Conservation (phyloP, 2,888 invertebrate species). For the Parnassius orleans region DNA sequence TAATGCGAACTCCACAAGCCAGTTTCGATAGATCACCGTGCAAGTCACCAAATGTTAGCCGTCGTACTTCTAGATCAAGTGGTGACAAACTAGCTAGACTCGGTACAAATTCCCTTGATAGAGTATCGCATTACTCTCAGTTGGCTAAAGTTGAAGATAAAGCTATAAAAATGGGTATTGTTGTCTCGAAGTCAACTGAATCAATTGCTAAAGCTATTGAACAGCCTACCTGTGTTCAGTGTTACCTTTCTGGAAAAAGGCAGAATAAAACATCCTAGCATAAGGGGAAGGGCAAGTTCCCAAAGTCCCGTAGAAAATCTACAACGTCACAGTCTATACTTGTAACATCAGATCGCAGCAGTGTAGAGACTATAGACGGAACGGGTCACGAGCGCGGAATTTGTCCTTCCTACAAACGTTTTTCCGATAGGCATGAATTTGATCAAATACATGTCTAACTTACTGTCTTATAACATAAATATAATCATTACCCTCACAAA, state of each 20-base stretch:
- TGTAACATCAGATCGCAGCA: constrained; percentile 72
- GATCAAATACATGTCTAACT: constrained; percentile 83
- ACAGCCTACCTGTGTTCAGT: constrained; percentile 87
- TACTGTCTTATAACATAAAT: background rate
- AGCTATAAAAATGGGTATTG: constrained; percentile 78
- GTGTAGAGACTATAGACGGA: constrained; percentile 68
- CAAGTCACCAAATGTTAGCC: constrained; percentile 71
- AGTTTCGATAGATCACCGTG: constrained; percentile 74
- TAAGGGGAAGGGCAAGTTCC: constrained; percentile 85
- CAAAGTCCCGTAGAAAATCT: constrained; percentile 68
- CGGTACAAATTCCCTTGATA: constrained; percentile 74
- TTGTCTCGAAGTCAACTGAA: constrained; percentile 79
- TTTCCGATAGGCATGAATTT: constrained; percentile 54
- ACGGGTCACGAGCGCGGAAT: constrained; percentile 50
- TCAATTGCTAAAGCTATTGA: constrained; percentile 81
- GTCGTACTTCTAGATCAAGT: constrained; percentile 65
- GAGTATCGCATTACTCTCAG: constrained; percentile 74
- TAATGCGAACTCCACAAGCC: constrained; percentile 76
- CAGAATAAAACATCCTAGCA: constrained; percentile 83
- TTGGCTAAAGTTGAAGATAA: constrained; percentile 75
- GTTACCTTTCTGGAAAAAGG: constrained; percentile 84
- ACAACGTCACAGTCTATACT: constrained; percentile 57
- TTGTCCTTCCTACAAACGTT: constrained; percentile 61
- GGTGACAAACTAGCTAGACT: constrained; percentile 70
- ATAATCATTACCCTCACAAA: background rate